These are phyloP conservation scores for Euura lappo DNA, from an alignment of 1,140 invertebrate species.

Conservation along the genomic window DNA sequence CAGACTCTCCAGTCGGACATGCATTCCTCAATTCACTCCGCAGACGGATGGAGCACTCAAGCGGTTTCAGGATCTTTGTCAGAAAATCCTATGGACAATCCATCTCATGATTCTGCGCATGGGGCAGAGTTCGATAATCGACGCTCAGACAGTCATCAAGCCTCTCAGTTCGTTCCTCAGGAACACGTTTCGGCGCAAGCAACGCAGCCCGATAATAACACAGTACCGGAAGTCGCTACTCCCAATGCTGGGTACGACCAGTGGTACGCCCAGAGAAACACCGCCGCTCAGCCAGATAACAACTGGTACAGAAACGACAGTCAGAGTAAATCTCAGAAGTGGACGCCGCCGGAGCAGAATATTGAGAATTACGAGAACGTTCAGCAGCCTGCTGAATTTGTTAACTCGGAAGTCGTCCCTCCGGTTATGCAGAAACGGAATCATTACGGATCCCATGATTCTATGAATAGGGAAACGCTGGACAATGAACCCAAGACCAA, in stretches of 20 bases:
- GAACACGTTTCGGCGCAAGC: conserved; percentile 21
- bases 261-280: conserved; percentile 51
- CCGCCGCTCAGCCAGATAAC: conserved; percentile 26
- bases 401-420: conserved; percentile 52
- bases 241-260: conserved; percentile 48
- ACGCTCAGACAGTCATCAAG: background rate
- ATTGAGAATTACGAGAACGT: conserved; percentile 57
- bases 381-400: conserved; percentile 48
- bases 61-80: background rate
- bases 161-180: conserved; percentile 7
- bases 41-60: conserved; percentile 11
- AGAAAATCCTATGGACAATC: conserved; percentile 11
- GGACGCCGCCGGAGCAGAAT: conserved; percentile 37
- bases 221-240: conserved; percentile 28
- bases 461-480: conserved; percentile 54
- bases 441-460: conserved; percentile 52
- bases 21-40: background rate
- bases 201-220: conserved; percentile 28
- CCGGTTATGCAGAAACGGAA: conserved; percentile 44
- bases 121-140: conserved; percentile 27
- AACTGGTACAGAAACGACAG: conserved; percentile 37
- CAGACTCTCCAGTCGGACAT: conserved; percentile 9
- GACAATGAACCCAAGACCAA: conserved; percentile 48
- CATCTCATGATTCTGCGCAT: conserved; percentile 33
- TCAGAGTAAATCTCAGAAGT: conserved; percentile 31